Evolutionary conservation across 1,140 invertebrate genomes (phyloP), one percentile per base, ranked within the genome.

Genomic region (Camponotus floridanus): DNA sequence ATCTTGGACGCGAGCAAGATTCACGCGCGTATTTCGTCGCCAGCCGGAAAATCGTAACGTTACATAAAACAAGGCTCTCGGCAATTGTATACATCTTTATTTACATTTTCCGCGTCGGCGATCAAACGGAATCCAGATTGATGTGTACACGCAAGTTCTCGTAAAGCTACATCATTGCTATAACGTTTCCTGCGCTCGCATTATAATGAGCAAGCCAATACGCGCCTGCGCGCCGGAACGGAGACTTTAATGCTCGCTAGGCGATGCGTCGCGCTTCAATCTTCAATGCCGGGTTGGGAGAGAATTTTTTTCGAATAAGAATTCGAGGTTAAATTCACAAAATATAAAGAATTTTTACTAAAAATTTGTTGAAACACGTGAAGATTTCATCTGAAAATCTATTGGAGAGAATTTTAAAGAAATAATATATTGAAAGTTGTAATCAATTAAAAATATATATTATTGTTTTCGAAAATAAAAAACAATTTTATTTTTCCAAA

Each of bases 231-330:
- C 65, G 21, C 1, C 85, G n/a, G 2, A 36, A 21, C 51, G 76
- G 84, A 45, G 84, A 90, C 85, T 80, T 87, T 33, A 9, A 91
- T 62, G 88, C 83, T 21, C 21, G 84, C 31, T 61, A 65, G 39
- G 76, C 48, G 31, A 51, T 65, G 18, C 31, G 57, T 15, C 59
- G 48, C 74, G 65, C 5, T 21, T 18, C 51, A 21, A 26, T n/a
- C 5, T 21, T 18, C 51, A 21, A 36, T n/a, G 15, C 39, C 42
- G 13, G 13, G 76, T 21, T 36, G 15, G 13, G 36, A 80, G 11
- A 33, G 11, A 6, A 68, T 57, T 39, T 57, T 65, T 45, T 42
- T 18, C 13, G 13, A 51, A 18, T 4, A 5, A 51, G 15, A 18
- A 51, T 51, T 18, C 48, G 48, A 51, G 15, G 3, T 2, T 8